A percentile compares a stretch with the other conserved stretches of the same genome.
Conservation (phyloP, 2,113 vertebrate genomes). For the Eira barbara region DNA sequence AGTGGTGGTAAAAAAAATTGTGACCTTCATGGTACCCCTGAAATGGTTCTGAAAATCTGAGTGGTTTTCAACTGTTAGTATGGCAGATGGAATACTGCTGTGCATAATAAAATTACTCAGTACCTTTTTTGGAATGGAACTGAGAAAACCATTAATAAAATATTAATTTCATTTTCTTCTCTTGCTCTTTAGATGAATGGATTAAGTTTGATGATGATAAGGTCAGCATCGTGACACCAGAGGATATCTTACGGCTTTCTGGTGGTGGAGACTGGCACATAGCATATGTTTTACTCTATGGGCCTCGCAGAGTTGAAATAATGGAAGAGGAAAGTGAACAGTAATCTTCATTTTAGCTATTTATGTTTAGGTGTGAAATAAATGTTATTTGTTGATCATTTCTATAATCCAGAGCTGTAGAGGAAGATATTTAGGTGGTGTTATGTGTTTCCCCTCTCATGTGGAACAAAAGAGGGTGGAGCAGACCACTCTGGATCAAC, state of each 20-base stretch:
- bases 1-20: background rate
- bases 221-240: constrained; percentile 96
- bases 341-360: constrained; percentile 87
- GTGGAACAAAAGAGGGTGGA: constrained; percentile 56
- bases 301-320: constrained; percentile 93
- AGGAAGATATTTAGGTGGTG: constrained; percentile 73
- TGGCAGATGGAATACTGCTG: background rate
- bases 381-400: constrained; percentile 87
- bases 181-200: constrained; percentile 92
- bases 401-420: constrained; percentile 82
- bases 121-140: background rate
- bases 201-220: constrained; percentile 99
- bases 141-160: background rate
- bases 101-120: no score
- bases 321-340: constrained; percentile 87
- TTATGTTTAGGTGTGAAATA: constrained; percentile 97
- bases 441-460: constrained; percentile 61
- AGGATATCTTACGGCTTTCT: constrained; percentile 96
- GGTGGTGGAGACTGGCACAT: constrained; percentile 99
- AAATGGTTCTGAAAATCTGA: background rate
- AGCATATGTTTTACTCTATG: constrained; percentile 98
- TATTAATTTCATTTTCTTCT: background rate
- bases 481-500: constrained; percentile 58
- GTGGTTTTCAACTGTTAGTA: background rate
- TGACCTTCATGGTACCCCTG: background rate